Base-by-base conservation (phyloP, 2,888 invertebrate genomes). In the Caenorhabditis japonica region DNA sequence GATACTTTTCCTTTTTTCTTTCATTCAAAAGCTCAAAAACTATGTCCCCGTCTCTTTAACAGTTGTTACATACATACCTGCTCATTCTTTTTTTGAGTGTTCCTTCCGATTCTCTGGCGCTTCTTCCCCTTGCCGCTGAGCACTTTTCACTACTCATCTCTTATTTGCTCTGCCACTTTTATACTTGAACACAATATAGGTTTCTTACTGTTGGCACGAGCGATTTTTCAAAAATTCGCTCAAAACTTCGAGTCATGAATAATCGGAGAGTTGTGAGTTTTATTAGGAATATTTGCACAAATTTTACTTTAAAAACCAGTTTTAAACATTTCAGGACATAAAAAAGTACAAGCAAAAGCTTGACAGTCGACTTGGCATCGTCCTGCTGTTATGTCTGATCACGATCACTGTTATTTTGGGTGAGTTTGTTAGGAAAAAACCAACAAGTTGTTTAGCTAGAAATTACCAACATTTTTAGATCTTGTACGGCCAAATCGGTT, bases 341-440 rank as follows among this genome's bases (percentile, higher is more conserved):
- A 84, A 84, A 52, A 77, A 82, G 33, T 84, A 83, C 79, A 84
- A 84, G 62, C 71, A 76, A 49, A 84, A 84, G 53, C 62, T 85
- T 23, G 85, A 85, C 61, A 62, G 74, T 38, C 72, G 84, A 7
- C 75, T 85, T 17, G 84, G 84, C 10, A 41, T 79, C 38, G 80
- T 79, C 2, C 62, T 84, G 4, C 75, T 82, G 3, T 34, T 79
- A 25, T 82, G 81, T 62, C 72, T 85, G 7, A 61, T 81, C 51
- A 81, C 80, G 1, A 81, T 84, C 34, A 79, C 80, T 17, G 79
- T 81, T 7, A 80, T 84, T 47, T 64, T 84, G 39, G 76, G 81
- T 73, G n/a, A n/a, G n/a, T n/a, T n/a, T n/a, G n/a, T n/a, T n/a
- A n/a, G n/a, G n/a, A n/a, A n/a, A n/a, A n/a, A n/a, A n/a, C n/a